Base-by-base conservation (phyloP, 2,888 invertebrate species). In the Dione vanillae region DNA sequence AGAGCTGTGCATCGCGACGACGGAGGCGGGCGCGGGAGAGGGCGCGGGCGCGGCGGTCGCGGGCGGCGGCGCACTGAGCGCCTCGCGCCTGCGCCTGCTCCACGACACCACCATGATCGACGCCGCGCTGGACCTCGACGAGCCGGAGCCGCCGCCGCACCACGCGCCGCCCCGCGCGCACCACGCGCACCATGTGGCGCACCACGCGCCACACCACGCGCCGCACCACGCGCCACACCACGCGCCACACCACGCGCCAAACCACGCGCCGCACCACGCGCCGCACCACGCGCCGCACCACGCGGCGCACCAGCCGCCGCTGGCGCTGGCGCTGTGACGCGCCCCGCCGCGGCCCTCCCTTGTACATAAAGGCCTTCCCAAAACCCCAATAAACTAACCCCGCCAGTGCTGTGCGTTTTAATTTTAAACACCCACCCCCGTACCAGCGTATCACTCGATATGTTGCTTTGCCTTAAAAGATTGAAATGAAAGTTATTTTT, bases 21-120 rank as follows among this genome's bases (percentile, higher is more conserved):
- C 74, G 77, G 75, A 71, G 76, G 56, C 45, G 75, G 47, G 73
- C 76, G 76, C 71, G 76, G 58, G 79, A 83, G 76, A 81, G 83
- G 68, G 67, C 43, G 73, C 72, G 58, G 83, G 75, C 83, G 80
- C 83, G 78, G 80, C 83, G 78, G 90, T 81, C 79, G 89, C 81
- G 85, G 94, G 69, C 65, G 79, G 75, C 66, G 72, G 76, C 67
- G 83, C 77, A 74, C 94, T 96, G 79, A 95, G 95, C 83, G 96
- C 96, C 72, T 96, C 96, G 86, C 95, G 96, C 75, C 94, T 97
- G 85, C 95, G 96, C 79, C 93, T 97, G 80, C 94, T 97, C 81
- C 97, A 97, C 85, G 97, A 97, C 92, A 97, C 97, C 71, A 97
- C 97, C 65, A 97, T 97, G 97, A 97, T 97, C 82, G 97, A 97